Conservation (phyloP, 2,113 vertebrate genomes). For the Aspidoscelis tigris region DNA sequence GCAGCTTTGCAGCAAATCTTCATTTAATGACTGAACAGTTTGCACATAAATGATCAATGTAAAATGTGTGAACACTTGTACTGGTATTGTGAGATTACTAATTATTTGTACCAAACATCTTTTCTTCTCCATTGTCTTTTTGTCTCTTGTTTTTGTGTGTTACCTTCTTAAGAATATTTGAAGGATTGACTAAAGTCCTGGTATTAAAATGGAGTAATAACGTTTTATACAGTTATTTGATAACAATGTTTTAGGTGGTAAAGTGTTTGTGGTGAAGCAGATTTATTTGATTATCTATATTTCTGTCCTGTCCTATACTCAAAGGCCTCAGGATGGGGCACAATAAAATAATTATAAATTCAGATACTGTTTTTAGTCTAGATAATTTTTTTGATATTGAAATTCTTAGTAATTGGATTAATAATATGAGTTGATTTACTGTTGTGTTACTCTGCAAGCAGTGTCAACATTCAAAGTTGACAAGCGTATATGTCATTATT, state of each 20-base stretch:
- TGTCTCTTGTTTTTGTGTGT: not conserved
- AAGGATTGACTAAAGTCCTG: not conserved
- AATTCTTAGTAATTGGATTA: not conserved
- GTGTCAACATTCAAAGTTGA: not conserved
- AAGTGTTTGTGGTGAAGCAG: not conserved
- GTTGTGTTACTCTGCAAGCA: not conserved
- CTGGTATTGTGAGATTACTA: not conserved
- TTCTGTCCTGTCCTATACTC: too few relatives aligned
- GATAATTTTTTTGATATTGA: not conserved
- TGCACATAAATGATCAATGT: not conserved
- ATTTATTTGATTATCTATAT: not conserved
- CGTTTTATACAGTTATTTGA: not conserved
- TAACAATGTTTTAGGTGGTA: not conserved
- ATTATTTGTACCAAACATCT: not conserved
- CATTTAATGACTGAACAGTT: slow-evolving; percentile 16
- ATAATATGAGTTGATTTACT: slow-evolving; percentile 10
- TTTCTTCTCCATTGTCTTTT: not conserved
- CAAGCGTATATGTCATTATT: too few relatives aligned
- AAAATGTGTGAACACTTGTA: not conserved
- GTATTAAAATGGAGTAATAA: not conserved
- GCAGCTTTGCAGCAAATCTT: not conserved
- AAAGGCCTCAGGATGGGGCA: not conserved
- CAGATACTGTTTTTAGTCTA: too few relatives aligned
- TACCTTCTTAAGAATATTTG: not conserved
- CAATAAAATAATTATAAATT: too few relatives aligned